Evolutionary conservation across 2,888 invertebrate genomes (phyloP), one percentile per base, ranked within the genome.

Genomic region (Theretra japonica): DNA sequence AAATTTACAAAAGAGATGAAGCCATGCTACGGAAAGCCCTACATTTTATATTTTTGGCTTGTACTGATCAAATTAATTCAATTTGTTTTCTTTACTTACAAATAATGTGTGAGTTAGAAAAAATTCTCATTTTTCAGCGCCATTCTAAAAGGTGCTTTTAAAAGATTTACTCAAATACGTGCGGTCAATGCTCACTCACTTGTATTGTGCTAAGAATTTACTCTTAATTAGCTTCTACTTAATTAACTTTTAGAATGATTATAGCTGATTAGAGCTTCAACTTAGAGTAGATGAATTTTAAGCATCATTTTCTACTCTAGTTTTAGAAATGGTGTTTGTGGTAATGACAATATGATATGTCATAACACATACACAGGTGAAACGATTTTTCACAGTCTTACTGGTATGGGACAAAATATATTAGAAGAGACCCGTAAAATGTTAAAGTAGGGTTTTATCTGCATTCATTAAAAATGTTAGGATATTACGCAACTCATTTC

Each of bases 131-230:
- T 41, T 28, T 41, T 41, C 41, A n/a, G n/a, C 53, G 53, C 4
- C n/a, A 53, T 53, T 53, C 53, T 53, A n/a, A 53, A 53, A n/a
- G 17, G 58, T 58, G 25, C 58, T 23, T 17, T 25, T 25, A 58
- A 25, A 58, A 58, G 17, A 23, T 17, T 25, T 25, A 58, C 58
- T 53, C n/a, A 53, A 53, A 53, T n/a, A 53, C n/a, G 53, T 53
- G 53, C 53, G 17, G 53, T n/a, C 53, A 41, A 41, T 15, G 41
- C n/a, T 53, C n/a, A 53, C n/a, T n/a, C 53, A 53, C 53, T 53
- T 53, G 53, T 19, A 53, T 53, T 53, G 53, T 53, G 53, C 53
- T 53, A 53, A n/a, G n/a, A 53, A 53, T 53, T 53, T n/a, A 53
- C 53, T 58, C 25, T 23, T 58, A 25, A 58, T 58, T 25, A 58